Conservation (phyloP, 35 echinoderm and acorn worm genomes). For the Anneissia japonica region DNA sequence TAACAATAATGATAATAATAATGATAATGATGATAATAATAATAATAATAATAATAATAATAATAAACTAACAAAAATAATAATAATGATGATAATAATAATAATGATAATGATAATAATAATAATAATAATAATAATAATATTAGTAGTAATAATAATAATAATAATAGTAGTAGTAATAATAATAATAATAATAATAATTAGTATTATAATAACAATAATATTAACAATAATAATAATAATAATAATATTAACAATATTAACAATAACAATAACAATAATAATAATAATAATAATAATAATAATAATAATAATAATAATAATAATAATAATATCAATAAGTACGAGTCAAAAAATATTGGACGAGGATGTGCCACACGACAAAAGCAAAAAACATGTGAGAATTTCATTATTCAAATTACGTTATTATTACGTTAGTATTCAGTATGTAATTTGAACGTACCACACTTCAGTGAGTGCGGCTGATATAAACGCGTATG, state of each 20-base stretch:
- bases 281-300: slow-evolving; percentile 3
- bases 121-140: slow-evolving; percentile 3
- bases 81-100: not conserved
- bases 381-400: too few relatives aligned
- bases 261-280: not conserved
- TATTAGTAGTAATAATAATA: not conserved
- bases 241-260: not conserved
- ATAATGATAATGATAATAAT: not conserved
- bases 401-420: too few relatives aligned
- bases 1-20: not conserved
- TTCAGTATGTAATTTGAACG: too few relatives aligned
- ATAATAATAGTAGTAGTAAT: not conserved
- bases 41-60: slow-evolving; percentile 3
- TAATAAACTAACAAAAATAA: not conserved
- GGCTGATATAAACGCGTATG: too few relatives aligned
- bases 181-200: slow-evolving; percentile 3
- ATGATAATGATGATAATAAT: not conserved
- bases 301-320: slow-evolving; percentile 3
- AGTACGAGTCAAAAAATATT: not conserved
- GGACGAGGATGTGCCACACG: too few relatives aligned
- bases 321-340: not conserved
- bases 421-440: too few relatives aligned
- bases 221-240: not conserved
- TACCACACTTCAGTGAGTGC: too few relatives aligned
- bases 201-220: not conserved